Evolutionary conservation across 2,797 vertebrate species (phyloP).

Genomic region (Odontamblyopus rebecca): DNA sequence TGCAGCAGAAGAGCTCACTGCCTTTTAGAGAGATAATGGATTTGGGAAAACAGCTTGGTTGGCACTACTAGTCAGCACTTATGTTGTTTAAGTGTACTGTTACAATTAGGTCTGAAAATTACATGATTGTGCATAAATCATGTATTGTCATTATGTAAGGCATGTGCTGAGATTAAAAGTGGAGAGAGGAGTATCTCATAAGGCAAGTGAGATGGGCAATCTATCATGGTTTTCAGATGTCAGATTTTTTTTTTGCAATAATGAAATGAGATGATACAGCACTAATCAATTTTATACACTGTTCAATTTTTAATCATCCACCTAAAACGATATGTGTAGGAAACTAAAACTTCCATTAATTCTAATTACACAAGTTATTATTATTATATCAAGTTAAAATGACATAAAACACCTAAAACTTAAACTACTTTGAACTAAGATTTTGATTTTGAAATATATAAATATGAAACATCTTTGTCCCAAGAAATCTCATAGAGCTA

Average conservation of each 20-base stretch:
- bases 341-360: not conserved
- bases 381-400: no score
- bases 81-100: slow-evolving; percentile 10
- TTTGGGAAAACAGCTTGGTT: slow-evolving; percentile 20
- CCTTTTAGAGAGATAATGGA: slow-evolving; percentile 23
- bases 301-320: not conserved
- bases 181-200: not conserved
- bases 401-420: no score
- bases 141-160: not conserved
- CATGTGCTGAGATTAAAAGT: slow-evolving; percentile 1
- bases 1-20: slow-evolving; percentile 30
- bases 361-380: not conserved
- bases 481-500: no score
- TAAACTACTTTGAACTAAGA: no score
- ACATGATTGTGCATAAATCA: slow-evolving; percentile 10
- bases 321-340: not conserved
- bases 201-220: slow-evolving; percentile 5
- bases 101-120: slow-evolving; percentile 13
- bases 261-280: not conserved
- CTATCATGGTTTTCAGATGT: not conserved
- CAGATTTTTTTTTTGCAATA: not conserved
- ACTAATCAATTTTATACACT: not conserved
- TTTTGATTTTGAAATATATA: no score
- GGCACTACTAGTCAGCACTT: slow-evolving; percentile 11
- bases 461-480: no score